Base-by-base conservation (phyloP, 2,113 vertebrate species). In the Chinchilla lanigera region DNA sequence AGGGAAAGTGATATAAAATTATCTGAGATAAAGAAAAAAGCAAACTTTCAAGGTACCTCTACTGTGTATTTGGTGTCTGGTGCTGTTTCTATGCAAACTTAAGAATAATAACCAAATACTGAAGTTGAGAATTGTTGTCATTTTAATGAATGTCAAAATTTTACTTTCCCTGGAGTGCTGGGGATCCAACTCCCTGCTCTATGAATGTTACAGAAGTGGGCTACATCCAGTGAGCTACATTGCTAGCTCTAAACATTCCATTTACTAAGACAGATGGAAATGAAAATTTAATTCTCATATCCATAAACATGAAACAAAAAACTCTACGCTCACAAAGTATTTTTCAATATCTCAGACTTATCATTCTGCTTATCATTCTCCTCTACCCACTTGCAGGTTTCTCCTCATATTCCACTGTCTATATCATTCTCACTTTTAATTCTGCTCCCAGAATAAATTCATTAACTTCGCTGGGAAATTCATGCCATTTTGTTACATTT, bases 31-130 rank as follows among this genome's bases (percentile, higher is more conserved):
- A 71, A 41, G 69, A 73, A 73, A 73, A 73, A 41, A 73, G n/a
- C 19, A 41, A 38, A 9, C n/a, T 73, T 92, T 75, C 26, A 75
- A 38, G 44, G 38, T 87, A 50, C 35, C 38, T 91, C 17, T 73
- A 90, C 52, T 95, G 94, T 86, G 60, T 19, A 94, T 85, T 82
- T 63, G 52, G 52, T 82, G 44, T 85, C 47, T 85, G 67, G 92
- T 50, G n/a, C 61, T 58, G 75, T 95, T 95, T 96, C 89, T 83
- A 97, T 65, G 78, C 86, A 94, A 94, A 94, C 47, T 78, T 83
- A 84, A 77, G 90, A 30, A 30, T 19, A n/a, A 69, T 69, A 69
- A n/a, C 67, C 35, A 69, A 69, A 38, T 19, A 16, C 6, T 69
- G 35, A 38, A 69, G 33, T n/a, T 80, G 47, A 94, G 19, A 26